Evolutionary conservation across 1,140 invertebrate genomes (phyloP), one percentile per base, ranked within the genome.

Genomic region (roundworm (Caenorhabditis elegans)): DNA sequence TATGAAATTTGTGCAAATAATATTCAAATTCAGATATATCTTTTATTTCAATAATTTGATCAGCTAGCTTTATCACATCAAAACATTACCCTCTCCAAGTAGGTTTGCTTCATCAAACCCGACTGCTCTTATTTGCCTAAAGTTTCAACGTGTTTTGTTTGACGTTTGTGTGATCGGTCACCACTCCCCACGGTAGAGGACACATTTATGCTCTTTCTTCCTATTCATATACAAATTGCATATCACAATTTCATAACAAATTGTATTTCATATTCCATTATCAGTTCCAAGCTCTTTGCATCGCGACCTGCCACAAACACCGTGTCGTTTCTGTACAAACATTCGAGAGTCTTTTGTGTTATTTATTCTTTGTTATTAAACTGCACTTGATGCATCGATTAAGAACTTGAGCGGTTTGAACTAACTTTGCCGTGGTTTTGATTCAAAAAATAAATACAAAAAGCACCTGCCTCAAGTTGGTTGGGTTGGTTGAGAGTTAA

Each of bases 81-180:
- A 65, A 19, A 65, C 11, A 8, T 70, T 34, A 19, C 26, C 31
- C 60, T n/a, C 60, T 70, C 39, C 39, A 39, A 15, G 39, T 43
- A 43, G 55, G 17, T 31, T 53, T 22, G 53, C 19, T 70, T 60
- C 26, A 3, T 10, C n/a, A 31, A 31, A 22, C n/a, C 26, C 31
- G 17, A n/a, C 31, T n/a, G n/a, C n/a, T 13, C 34, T 17, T 70
- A 70, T 70, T 70, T 70, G 60, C 34, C 60, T 6, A 70, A 70
- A 70, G 60, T 70, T 70, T 70, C 60, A 70, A 43, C 60, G 60
- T 70, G 60, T 70, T 70, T 70, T 70, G 60, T 70, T 70, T 70
- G 60, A 70, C 60, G 60, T 70, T 31, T 70, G 60, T 70, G 34
- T 19, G 6, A 15, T n/a, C 26, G 31, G 26, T 3, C 60, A 5